phyloP scores from a whole-genome alignment of 1,140 invertebrate genomes.

The Pinna nobilis region DNA sequence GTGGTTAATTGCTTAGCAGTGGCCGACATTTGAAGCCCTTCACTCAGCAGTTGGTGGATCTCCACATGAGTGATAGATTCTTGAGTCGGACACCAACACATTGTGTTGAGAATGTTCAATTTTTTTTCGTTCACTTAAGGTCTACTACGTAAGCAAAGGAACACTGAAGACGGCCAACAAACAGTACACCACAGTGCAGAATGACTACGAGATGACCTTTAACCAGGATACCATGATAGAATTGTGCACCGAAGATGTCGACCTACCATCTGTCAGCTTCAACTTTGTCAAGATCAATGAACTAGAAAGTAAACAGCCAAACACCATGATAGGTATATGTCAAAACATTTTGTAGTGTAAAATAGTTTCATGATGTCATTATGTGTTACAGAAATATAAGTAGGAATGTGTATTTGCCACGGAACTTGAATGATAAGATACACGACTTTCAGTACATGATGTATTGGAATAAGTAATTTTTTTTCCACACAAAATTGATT shows the following conservation, averaged over 20 bases:
- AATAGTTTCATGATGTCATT: conserved; percentile 19
- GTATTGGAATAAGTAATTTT: background rate
- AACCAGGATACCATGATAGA: conserved; percentile 81
- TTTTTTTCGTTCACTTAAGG: background rate
- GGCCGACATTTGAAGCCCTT: background rate
- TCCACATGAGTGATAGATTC: background rate
- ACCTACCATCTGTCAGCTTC: conserved; percentile 87
- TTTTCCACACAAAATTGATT: too few relatives aligned
- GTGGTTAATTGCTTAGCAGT: too few relatives aligned
- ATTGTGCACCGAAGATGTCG: conserved; percentile 77
- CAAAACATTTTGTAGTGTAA: too few relatives aligned
- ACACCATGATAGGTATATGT: conserved; percentile 84
- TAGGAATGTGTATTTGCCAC: background rate
- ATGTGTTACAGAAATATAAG: background rate
- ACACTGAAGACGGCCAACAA: conserved; percentile 94
- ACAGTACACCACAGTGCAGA: conserved; percentile 87
- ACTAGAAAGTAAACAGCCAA: conserved; percentile 82
- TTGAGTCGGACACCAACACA: too few relatives aligned
- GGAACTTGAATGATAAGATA: too few relatives aligned
- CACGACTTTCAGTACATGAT: background rate
- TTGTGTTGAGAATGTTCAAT: background rate
- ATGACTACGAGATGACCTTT: conserved; percentile 98
- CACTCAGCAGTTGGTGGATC: background rate
- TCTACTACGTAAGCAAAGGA: conserved; percentile 89
- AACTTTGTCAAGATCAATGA: conserved; percentile 87